Conservation (phyloP, 2,888 invertebrate species). For the Clistopyga incitator region DNA sequence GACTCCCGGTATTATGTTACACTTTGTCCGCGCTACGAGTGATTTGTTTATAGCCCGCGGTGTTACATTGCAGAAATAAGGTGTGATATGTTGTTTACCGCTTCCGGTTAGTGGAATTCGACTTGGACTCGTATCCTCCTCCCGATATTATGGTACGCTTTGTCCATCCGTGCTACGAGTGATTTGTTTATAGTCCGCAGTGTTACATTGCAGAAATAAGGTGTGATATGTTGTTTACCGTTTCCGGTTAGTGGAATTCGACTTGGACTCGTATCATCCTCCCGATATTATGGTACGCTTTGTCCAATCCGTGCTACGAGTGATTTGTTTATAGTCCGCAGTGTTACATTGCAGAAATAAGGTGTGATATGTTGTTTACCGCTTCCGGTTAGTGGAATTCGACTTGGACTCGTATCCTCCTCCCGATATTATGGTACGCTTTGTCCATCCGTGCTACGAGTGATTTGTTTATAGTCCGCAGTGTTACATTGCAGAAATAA, state of each 20-base stretch:
- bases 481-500: background rate
- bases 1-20: background rate
- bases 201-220: background rate
- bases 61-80: background rate
- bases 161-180: background rate
- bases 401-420: no score
- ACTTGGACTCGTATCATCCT: background rate
- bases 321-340: no score
- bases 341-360: no score
- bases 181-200: background rate
- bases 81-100: conserved; percentile 14
- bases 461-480: background rate
- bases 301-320: no score
- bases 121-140: background rate
- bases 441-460: background rate
- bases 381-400: no score
- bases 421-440: no score
- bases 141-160: background rate
- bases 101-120: background rate
- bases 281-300: no score
- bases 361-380: no score
- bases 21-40: background rate
- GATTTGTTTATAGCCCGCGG: background rate
- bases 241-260: background rate
- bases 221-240: conserved; percentile 14